These are phyloP conservation scores for Pardalotus punctatus DNA, from an alignment of 2,113 vertebrate genomes.

Conservation along the genomic window DNA sequence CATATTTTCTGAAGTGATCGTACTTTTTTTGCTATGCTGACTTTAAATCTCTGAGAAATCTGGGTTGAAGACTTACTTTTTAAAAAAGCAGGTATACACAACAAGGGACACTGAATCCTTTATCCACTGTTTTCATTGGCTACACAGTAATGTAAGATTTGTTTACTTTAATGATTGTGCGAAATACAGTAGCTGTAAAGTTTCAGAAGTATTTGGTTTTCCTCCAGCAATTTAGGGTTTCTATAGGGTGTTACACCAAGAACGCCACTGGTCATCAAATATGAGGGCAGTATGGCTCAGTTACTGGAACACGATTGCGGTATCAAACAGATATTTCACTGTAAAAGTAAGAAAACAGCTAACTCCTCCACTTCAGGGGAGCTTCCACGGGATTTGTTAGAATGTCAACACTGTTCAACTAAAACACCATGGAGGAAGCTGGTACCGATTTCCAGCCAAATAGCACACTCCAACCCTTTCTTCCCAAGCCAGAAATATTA, in stretches of 20 bases:
- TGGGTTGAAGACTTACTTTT: conserved; percentile 42
- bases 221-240: conserved; percentile 64
- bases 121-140: conserved; percentile 70
- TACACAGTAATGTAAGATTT: conserved; percentile 60
- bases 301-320: conserved; percentile 48
- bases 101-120: conserved; percentile 75
- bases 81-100: conserved; percentile 49
- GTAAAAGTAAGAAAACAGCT: conserved; percentile 71
- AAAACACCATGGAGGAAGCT: conserved; percentile 80
- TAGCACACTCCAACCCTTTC: conserved; percentile 71
- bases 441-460: conserved; percentile 77
- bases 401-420: conserved; percentile 81
- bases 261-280: conserved; percentile 72
- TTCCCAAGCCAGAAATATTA: conserved; percentile 82
- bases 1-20: conserved; percentile 57
- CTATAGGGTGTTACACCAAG: conserved; percentile 73
- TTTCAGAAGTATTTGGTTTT: conserved; percentile 72
- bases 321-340: conserved; percentile 72
- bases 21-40: conserved; percentile 22
- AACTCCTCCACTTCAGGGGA: conserved; percentile 74
- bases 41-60: conserved; percentile 37
- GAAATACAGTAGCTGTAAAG: conserved; percentile 73
- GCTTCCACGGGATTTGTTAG: conserved; percentile 80
- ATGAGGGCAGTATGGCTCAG: background rate
- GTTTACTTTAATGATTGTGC: conserved; percentile 74